Percentiles rank a stretch among this genome's conserved stretches.
Conservation (phyloP, 2,888 invertebrate species). For the Drosophila lutescens region DNA sequence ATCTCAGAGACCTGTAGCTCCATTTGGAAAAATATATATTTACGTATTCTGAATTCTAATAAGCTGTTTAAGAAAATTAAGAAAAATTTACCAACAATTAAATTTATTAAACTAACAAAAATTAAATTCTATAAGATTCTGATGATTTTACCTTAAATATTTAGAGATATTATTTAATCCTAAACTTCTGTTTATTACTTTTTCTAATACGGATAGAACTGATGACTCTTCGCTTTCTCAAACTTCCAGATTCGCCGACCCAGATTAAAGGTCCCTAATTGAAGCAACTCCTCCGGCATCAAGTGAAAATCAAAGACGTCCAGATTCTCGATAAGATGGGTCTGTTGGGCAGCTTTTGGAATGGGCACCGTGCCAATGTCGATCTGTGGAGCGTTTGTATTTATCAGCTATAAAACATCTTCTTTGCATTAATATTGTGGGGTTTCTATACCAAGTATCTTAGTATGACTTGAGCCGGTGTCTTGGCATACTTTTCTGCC, state of each 20-base stretch:
- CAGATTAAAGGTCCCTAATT: conserved; percentile 85
- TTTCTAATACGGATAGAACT: conserved; percentile 77
- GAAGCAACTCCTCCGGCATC: conserved; percentile 84
- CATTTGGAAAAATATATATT: no score
- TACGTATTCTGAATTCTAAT: no score
- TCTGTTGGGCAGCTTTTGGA: conserved; percentile 85
- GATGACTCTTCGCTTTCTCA: conserved; percentile 66
- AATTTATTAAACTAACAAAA: background rate
- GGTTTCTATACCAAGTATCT: conserved; percentile 86
- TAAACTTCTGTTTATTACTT: background rate
- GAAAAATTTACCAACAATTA: background rate
- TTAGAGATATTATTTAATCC: background rate
- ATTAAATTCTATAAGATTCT: background rate
- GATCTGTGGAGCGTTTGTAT: conserved; percentile 79
- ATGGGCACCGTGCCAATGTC: conserved; percentile 86
- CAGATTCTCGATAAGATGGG: conserved; percentile 85
- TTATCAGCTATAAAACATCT: background rate
- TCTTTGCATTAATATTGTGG: conserved; percentile 27
- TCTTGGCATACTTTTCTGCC: conserved; percentile 87
- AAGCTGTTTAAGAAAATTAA: no score
- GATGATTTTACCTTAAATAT: no score
- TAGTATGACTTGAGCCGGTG: conserved; percentile 87
- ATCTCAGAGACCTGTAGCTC: no score
- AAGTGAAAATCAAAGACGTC: conserved; percentile 86
- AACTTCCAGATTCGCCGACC: conserved; percentile 69